phyloP scores from a whole-genome alignment of 2,888 invertebrate genomes.

The Boloria euphrosyne region DNA sequence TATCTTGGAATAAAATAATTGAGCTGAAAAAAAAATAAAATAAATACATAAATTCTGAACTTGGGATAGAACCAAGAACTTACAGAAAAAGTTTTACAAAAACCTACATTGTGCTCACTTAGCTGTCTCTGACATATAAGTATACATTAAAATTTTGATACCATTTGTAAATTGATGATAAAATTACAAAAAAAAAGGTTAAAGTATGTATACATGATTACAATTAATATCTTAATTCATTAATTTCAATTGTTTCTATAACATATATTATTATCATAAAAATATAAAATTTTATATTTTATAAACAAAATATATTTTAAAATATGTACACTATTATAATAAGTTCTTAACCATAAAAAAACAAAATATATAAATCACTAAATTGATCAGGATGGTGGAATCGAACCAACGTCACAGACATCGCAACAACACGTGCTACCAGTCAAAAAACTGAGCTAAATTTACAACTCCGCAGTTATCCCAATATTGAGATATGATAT shows the following conservation, averaged over 20 bases:
- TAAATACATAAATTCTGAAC: not conserved
- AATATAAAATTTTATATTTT: not conserved
- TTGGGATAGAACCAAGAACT: slow-evolving; percentile 40
- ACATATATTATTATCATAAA: not conserved
- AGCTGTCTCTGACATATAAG: not conserved
- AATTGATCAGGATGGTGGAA: slow-evolving; percentile 11
- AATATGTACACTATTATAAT: slow-evolving; percentile 13
- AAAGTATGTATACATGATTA: slow-evolving; percentile 3
- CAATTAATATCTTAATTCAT: not conserved
- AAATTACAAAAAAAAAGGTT: slow-evolving; percentile 24
- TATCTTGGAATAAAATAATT: slow-evolving; percentile 34
- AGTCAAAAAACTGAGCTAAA: slow-evolving; percentile 24
- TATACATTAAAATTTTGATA: slow-evolving; percentile 4
- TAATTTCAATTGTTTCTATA: not conserved
- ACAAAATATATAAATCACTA: not conserved
- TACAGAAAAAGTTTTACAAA: slow-evolving; percentile 15
- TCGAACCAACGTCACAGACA: slow-evolving; percentile 35
- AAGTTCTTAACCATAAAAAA: not conserved
- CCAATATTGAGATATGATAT: not conserved
- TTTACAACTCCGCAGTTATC: rapidly evolving
- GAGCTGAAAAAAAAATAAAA: slow-evolving; percentile 29
- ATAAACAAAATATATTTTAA: slow-evolving; percentile 13
- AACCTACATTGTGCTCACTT: not conserved
- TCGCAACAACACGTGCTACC: slow-evolving; percentile 29
- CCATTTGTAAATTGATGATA: slow-evolving; percentile 18